phyloP scores from a whole-genome alignment of 2,888 invertebrate species.

The Tetragnatha montana region DNA sequence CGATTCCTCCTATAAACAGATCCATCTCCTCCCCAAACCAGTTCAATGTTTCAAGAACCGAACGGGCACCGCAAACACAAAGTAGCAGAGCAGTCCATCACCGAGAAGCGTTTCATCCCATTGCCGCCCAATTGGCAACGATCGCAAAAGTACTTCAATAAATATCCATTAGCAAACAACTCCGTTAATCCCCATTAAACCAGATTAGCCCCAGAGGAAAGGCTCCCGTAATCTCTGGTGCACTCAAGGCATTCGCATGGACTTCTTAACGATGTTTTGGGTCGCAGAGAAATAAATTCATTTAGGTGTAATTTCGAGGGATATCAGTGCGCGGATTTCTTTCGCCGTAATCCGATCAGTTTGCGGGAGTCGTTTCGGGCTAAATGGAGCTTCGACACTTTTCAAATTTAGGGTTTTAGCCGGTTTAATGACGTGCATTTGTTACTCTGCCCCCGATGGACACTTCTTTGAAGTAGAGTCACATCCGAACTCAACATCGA shows the following conservation, averaged over 20 bases:
- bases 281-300: slow-evolving; percentile 49
- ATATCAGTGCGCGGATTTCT: neutral
- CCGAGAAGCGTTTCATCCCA: neutral
- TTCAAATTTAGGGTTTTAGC: neutral
- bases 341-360: neutral
- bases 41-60: too few relatives aligned
- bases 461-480: too few relatives aligned
- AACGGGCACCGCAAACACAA: too few relatives aligned
- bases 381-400: neutral
- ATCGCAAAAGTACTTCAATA: slow-evolving; percentile 58
- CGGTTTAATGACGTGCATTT: neutral
- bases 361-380: neutral
- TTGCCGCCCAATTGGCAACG: slow-evolving; percentile 25
- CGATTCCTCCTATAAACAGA: too few relatives aligned
- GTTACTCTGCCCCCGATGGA: too few relatives aligned
- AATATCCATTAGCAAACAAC: slow-evolving; percentile 67
- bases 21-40: too few relatives aligned
- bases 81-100: neutral
- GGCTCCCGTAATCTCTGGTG: slow-evolving; percentile 58
- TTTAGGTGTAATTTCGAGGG: slow-evolving; percentile 26
- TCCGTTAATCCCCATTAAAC: slow-evolving; percentile 64
- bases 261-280: slow-evolving; percentile 57
- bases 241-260: slow-evolving; percentile 56
- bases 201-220: slow-evolving; percentile 63
- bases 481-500: too few relatives aligned